These are phyloP conservation scores for Orchesella cincta DNA, from an alignment of 1,140 invertebrate species.

Conservation along the genomic window DNA sequence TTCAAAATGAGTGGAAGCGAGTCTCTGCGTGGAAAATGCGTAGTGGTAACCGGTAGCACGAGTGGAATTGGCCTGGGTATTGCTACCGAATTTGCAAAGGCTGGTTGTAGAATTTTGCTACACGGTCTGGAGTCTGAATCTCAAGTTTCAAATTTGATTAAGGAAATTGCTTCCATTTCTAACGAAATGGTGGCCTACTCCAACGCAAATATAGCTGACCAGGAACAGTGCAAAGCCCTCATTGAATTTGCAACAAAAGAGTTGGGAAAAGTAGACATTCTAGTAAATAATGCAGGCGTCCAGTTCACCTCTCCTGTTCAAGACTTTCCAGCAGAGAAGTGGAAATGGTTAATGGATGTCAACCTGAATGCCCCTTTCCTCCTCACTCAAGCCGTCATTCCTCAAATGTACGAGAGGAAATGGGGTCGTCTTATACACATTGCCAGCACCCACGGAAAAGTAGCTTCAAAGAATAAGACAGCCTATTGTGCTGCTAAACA, in stretches of 20 bases:
- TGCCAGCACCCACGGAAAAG: constrained; percentile 53
- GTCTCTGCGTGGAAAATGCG: constrained; percentile 38
- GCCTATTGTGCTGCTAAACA: constrained; percentile 56
- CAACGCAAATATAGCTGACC: constrained; percentile 23
- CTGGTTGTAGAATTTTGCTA: constrained; percentile 53
- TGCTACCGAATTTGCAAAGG: constrained; percentile 52
- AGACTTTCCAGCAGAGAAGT: constrained; percentile 54
- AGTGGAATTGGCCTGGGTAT: constrained; percentile 57
- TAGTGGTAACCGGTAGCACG: constrained; percentile 54
- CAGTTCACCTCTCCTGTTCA: constrained; percentile 54
- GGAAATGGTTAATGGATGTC: constrained; percentile 53
- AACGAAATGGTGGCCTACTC: constrained; percentile 21
- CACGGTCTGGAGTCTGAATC: constrained; percentile 53
- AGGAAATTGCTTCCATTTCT: constrained; percentile 4
- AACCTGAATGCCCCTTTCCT: constrained; percentile 55
- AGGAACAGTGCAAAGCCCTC: constrained; percentile 29
- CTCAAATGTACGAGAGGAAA: constrained; percentile 54
- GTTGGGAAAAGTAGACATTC: constrained; percentile 52
- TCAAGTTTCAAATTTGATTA: constrained; percentile 23
- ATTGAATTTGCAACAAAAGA: constrained; percentile 39
- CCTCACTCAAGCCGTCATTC: constrained; percentile 52
- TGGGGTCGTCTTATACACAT: constrained; percentile 57
- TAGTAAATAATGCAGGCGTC: constrained; percentile 55
- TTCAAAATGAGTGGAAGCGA: constrained; percentile 10
- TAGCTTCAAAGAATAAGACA: constrained; percentile 54